A percentile compares a stretch with the other conserved stretches of the same genome.
These are phyloP conservation scores for Gasterosteus nipponicus DNA, from an alignment of 2,113 vertebrate species.

Conservation along the genomic window DNA sequence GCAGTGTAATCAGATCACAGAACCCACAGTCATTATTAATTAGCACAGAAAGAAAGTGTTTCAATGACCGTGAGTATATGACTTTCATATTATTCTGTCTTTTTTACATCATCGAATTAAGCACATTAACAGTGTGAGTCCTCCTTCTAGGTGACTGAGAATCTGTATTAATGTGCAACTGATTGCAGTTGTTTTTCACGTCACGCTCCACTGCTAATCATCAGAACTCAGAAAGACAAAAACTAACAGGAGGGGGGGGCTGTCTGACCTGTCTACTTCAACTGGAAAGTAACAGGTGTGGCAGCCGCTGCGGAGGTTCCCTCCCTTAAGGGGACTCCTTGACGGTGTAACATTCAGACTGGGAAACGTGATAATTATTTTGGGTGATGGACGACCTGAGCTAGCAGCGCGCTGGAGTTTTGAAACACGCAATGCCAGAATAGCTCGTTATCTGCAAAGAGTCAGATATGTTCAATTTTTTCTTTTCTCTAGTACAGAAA, in stretches of 20 bases:
- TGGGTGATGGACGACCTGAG: not conserved
- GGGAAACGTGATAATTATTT: not conserved
- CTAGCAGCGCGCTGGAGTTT: not conserved
- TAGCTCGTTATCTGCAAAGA: constrained; percentile 1
- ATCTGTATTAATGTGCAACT: constrained; percentile 32
- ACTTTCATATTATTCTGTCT: constrained; percentile 1
- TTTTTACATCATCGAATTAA: constrained; percentile 1
- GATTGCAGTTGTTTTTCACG: constrained; percentile 70
- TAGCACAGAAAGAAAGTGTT: constrained; percentile 5
- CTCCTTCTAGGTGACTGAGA: constrained; percentile 7
- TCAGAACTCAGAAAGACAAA: constrained; percentile 35
- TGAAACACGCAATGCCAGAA: not conserved
- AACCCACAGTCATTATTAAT: not conserved
- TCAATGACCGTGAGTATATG: not conserved
- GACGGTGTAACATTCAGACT: not conserved
- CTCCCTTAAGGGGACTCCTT: not conserved
- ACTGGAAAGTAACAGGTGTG: no score
- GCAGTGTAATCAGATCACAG: constrained; percentile 6
- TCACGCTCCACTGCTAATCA: constrained; percentile 35
- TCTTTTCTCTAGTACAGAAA: not conserved
- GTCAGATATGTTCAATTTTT: not conserved
- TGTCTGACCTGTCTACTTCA: constrained; percentile 8
- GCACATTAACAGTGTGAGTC: not conserved
- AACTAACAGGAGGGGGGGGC: constrained; percentile 9
- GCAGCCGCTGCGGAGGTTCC: no score